Evolutionary conservation across 1,140 invertebrate genomes (phyloP).

Genomic region (Drosophila malerkotliana): DNA sequence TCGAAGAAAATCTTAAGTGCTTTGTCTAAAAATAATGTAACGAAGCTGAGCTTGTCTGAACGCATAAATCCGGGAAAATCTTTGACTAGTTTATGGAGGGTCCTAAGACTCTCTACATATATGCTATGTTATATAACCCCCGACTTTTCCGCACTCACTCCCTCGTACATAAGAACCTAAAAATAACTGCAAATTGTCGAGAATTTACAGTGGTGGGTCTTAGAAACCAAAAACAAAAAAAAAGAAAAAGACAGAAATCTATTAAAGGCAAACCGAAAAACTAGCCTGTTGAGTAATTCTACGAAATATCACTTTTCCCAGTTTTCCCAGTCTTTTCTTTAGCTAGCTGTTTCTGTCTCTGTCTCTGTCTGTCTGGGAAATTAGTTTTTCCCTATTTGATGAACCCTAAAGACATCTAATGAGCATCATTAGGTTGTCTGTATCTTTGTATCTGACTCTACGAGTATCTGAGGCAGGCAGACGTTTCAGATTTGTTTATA

Average conservation of each 20-base stretch:
- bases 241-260: background rate
- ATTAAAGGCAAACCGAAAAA: slow-evolving; percentile 28
- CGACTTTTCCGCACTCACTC: background rate
- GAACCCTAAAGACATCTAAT: slow-evolving; percentile 71
- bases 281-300: slow-evolving; percentile 69
- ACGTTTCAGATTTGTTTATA: slow-evolving; percentile 53
- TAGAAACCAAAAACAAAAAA: slow-evolving; percentile 8
- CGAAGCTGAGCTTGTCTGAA: slow-evolving; percentile 32
- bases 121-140: background rate
- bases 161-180: slow-evolving; percentile 18
- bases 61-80: slow-evolving; percentile 31
- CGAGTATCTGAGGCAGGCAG: slow-evolving; percentile 15
- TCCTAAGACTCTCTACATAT: background rate
- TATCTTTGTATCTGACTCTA: slow-evolving; percentile 27
- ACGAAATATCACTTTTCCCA: slow-evolving; percentile 52
- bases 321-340: background rate
- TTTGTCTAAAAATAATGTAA: slow-evolving; percentile 31
- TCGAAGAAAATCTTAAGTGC: slow-evolving; percentile 16
- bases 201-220: slow-evolving; percentile 34
- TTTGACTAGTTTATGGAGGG: slow-evolving; percentile 1
- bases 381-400: slow-evolving; percentile 30
- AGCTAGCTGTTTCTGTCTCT: background rate
- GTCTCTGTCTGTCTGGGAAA: slow-evolving; percentile 26
- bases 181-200: slow-evolving; percentile 67
- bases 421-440: slow-evolving; percentile 73